A percentile compares a stretch with the other conserved stretches of the same genome.
Evolutionary conservation across 2,888 invertebrate genomes (phyloP).

Genomic region (Papilio gigon): DNA sequence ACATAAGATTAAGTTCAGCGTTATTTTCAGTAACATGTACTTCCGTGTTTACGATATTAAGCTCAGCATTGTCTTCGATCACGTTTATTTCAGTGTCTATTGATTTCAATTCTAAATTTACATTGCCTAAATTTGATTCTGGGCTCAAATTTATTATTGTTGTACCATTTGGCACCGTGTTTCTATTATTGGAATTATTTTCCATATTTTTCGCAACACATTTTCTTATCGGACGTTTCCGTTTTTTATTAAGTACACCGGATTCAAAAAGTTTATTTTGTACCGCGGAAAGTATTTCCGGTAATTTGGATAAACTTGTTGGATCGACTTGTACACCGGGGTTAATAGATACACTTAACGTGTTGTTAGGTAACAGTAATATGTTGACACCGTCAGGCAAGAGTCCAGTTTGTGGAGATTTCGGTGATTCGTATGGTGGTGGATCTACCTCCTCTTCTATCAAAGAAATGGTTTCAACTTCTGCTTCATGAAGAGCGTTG

Average conservation of each 20-base stretch:
- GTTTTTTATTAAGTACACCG: not conserved
- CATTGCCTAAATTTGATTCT: not conserved
- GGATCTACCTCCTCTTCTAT: slow-evolving; percentile 14
- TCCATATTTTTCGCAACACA: not conserved
- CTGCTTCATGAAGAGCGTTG: not conserved
- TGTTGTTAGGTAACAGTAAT: slow-evolving; percentile 52
- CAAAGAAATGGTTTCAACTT: slow-evolving; percentile 26
- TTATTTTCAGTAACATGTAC: not conserved
- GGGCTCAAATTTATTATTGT: not conserved
- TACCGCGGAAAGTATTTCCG: slow-evolving; percentile 53
- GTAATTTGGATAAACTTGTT: slow-evolving; percentile 49
- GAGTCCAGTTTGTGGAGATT: slow-evolving; percentile 34
- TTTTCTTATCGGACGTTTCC: not conserved
- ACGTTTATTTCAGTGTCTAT: not conserved
- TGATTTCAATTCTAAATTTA: not conserved
- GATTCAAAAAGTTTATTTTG: slow-evolving; percentile 50
- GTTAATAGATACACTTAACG: slow-evolving; percentile 52
- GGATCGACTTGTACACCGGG: slow-evolving; percentile 47
- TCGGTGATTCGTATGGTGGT: not conserved
- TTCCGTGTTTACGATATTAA: not conserved
- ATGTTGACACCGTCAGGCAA: slow-evolving; percentile 57
- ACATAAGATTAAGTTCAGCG: not conserved
- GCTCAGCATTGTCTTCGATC: not conserved
- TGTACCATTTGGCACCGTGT: not conserved
- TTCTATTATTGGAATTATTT: not conserved